Evolutionary conservation across 2,113 vertebrate genomes (phyloP), one percentile per base, ranked within the genome.

Genomic region (Pseudorasbora parva): DNA sequence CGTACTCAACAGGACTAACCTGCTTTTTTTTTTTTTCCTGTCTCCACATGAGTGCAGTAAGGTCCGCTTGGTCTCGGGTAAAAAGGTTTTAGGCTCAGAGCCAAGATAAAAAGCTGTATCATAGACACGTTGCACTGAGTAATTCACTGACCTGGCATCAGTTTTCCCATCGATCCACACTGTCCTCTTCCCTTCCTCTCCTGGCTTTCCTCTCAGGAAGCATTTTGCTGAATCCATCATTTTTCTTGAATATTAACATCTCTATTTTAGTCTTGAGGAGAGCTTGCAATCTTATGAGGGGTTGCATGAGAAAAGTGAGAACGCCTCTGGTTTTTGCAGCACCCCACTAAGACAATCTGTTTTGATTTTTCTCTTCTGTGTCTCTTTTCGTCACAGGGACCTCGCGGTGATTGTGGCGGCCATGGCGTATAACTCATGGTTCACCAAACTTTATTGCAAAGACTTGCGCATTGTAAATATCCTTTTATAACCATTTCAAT

Each of bases 341-440:
- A 30, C 57, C 41, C 62, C 37, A 33, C 25, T 11, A 25, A 30
- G 0, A 54, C 15, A 4, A 51, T 80, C 47, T 56, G 59, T 75
- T 75, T 82, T 23, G 15, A 75, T 83, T 77, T 64, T 17, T 77
- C 60, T 77, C 14, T 45, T 66, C 78, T 84, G 6, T 49, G 17
- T 86, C 33, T 84, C 12, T 85, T 66, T 71, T 72, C 71, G 9
- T 49, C 89, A 2, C 93, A 98, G 97, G 92, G 97, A 97, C 90
- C 90, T 97, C 88, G 96, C 96, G 2, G 93, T 97, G 82, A 97
- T 98, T 41, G 96, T 98, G 86, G 96, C 97, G n/a, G 94, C 96
- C 82, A 93, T 97, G 82, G 96, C 96, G 0, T 97, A 97, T 88
- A 97, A 97, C 93, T 96, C 96, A 62, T 98, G 96, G 96, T 97